Conservation (phyloP, 2,113 vertebrate species). For the Channa maculata region DNA sequence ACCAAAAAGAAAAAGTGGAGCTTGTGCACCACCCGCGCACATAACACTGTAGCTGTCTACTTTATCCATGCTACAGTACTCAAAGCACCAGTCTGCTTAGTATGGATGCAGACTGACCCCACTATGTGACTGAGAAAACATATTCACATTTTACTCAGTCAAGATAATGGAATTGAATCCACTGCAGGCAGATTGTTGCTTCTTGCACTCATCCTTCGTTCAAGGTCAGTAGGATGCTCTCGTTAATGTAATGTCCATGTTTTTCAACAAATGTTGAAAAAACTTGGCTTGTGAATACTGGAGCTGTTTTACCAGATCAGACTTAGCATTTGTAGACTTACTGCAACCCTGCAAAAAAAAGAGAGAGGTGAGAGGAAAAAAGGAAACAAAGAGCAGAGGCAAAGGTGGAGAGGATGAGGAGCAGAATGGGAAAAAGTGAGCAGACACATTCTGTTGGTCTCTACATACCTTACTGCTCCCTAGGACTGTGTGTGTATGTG, state of each 20-base stretch:
- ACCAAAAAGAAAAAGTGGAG: conserved; percentile 22
- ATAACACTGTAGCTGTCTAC: conserved; percentile 43
- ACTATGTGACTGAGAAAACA: conserved; percentile 43
- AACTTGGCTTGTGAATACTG: too few species aligned
- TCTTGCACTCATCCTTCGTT: conserved; percentile 51
- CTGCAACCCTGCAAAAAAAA: neutral
- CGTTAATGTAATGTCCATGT: conserved; percentile 18
- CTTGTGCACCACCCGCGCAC: conserved; percentile 50
- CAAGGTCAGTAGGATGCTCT: conserved; percentile 35
- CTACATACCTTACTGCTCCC: conserved; percentile 49
- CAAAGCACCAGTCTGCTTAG: conserved; percentile 46
- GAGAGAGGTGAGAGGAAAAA: neutral
- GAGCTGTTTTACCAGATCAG: neutral
- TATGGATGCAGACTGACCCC: conserved; percentile 52
- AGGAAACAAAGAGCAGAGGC: neutral
- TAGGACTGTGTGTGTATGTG: conserved; percentile 39
- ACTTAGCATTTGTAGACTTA: neutral
- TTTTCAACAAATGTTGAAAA: neutral
- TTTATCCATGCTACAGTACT: conserved; percentile 32
- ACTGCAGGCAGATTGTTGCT: conserved; percentile 33
- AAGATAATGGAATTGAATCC: conserved; percentile 55
- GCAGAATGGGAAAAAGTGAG: conserved; percentile 29
- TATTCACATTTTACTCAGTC: conserved; percentile 41
- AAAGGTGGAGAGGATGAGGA: conserved; percentile 16
- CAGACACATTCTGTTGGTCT: conserved; percentile 39